Conservation (phyloP, 2,113 vertebrate species). For the Nothoprocta pentlandii region DNA sequence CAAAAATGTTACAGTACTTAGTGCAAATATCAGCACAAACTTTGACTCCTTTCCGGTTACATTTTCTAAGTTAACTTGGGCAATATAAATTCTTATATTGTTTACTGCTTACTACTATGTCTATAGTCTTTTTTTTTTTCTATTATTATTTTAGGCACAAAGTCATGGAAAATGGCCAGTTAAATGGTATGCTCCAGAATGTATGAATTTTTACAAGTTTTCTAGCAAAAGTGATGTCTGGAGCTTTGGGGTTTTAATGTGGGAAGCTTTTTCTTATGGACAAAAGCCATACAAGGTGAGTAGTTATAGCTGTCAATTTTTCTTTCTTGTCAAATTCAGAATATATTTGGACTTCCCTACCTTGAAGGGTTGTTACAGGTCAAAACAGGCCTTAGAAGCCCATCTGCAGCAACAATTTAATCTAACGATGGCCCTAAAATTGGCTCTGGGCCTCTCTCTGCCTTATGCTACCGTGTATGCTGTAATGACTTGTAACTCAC, state of each 20-base stretch:
- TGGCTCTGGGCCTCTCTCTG: accelerated
- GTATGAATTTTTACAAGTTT: slow-evolving; percentile 95
- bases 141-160: slow-evolving; percentile 83
- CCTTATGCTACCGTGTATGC: not conserved
- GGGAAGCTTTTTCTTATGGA: slow-evolving; percentile 94
- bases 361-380: not conserved
- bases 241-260: slow-evolving; percentile 99
- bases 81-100: not conserved
- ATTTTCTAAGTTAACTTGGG: not conserved
- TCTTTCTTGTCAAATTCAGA: slow-evolving; percentile 15
- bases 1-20: not conserved
- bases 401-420: not conserved
- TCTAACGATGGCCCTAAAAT: not conserved
- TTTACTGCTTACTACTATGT: not conserved
- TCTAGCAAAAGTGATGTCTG: slow-evolving; percentile 98
- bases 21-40: not conserved
- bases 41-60: not conserved
- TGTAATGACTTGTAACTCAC: not conserved
- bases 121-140: not conserved
- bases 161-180: slow-evolving; percentile 95
- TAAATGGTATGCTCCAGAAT: slow-evolving; percentile 98
- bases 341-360: not conserved
- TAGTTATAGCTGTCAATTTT: not conserved
- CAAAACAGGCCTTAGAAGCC: not conserved
- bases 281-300: slow-evolving; percentile 95